phyloP scores from a whole-genome alignment of 2,113 vertebrate species.

The Ivindomyrus marchei region DNA sequence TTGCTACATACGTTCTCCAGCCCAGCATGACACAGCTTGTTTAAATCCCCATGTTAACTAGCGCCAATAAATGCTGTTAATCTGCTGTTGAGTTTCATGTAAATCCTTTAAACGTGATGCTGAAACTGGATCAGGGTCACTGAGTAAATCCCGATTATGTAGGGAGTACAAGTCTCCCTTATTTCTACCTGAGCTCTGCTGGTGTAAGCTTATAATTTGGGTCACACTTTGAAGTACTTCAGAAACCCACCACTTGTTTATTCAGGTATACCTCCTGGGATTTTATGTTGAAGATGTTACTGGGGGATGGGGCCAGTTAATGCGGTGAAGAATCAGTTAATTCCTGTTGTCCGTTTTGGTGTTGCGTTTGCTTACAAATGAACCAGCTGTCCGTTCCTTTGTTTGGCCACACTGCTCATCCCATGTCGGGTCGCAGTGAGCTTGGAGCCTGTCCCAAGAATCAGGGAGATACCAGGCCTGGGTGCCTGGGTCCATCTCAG shows the following conservation, averaged over 20 bases:
- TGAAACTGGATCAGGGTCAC: background rate
- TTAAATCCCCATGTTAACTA: slow-evolving; percentile 3
- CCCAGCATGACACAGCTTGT: background rate
- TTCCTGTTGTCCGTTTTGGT: background rate
- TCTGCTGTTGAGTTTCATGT: background rate
- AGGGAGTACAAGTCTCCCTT: background rate
- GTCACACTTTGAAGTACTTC: background rate
- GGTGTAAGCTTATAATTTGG: slow-evolving; percentile 17
- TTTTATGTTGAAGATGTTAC: background rate
- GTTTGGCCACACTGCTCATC: background rate
- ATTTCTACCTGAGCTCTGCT: background rate
- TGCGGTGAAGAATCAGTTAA: background rate
- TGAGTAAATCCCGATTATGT: background rate
- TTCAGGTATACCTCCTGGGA: background rate
- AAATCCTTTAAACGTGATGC: background rate
- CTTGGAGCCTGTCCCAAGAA: background rate
- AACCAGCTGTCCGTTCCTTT: background rate
- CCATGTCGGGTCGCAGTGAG: background rate
- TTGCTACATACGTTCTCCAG: background rate
- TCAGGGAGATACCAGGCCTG: background rate
- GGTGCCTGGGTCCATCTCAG: background rate
- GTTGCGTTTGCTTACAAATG: background rate
- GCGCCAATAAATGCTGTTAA: background rate
- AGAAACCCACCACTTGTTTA: slow-evolving; percentile 9
- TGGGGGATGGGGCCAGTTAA: background rate